Base-by-base conservation (phyloP, 2,113 vertebrate species). In the Mandrillus leucophaeus region DNA sequence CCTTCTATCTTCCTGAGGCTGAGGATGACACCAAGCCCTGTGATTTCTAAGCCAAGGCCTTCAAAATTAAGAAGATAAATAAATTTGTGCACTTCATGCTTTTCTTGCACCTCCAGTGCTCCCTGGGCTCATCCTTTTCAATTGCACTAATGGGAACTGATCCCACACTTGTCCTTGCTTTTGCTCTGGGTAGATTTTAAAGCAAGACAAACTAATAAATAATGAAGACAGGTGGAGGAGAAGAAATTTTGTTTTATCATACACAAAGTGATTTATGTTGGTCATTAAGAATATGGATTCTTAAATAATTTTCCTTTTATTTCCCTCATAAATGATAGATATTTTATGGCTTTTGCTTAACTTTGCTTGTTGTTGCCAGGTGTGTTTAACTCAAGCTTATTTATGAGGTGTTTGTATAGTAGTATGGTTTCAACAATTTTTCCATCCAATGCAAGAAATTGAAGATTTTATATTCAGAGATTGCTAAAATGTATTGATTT, bases 1-100 rank as follows among this genome's bases (percentile, higher is more conserved):
- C 59, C 38, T 43, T 40, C 30, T 52, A 22, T 35, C 38, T 40
- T 80, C 61, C 80, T 88, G 7, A 84, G 23, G 17, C n/a, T 48
- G n/a, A 81, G n/a, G 27, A 89, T 82, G 50, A 97, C 72, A 70
- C 68, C 57, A 95, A 79, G 32, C 14, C 17, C 80, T 73, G 20
- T 72, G 10, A 73, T 95, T 90, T 92, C 57, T 92, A 86, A 89
- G n/a, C 35, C 16, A 38, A 93, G 27, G 20, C 61, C 90, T 90
- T 96, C n/a, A n/a, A n/a, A n/a, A n/a, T 89, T 50, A 82, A 88
- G 35, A 72, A 73, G 32, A 22, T 61, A 30, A 96, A 55, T 70
- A 88, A 57, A 66, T 93, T 48, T n/a, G 25, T 68, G 20, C 5
- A 20, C 14, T 89, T 80, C 30, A 9, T 7, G 8, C 40, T 52